A percentile compares a stretch with the other conserved stretches of the same genome.
These are phyloP conservation scores for Diorhabda elongata DNA, from an alignment of 1,140 invertebrate genomes.

Conservation along the genomic window DNA sequence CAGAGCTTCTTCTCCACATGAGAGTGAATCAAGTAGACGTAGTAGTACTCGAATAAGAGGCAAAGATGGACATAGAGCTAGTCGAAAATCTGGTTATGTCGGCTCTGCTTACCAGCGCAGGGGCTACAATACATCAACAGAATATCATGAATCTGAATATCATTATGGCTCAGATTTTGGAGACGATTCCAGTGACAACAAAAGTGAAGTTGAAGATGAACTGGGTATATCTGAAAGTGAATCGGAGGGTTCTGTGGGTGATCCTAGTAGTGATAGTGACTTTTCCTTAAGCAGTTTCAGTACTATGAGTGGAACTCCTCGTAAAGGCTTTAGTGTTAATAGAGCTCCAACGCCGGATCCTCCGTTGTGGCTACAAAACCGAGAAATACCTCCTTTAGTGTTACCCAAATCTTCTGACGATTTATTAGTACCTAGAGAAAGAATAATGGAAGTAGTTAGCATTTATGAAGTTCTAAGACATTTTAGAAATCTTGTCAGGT, in stretches of 20 bases:
- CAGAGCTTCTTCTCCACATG: slow-evolving; percentile 68
- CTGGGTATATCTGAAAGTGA: slow-evolving; percentile 61
- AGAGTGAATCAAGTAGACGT: slow-evolving; percentile 63
- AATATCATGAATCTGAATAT: slow-evolving; percentile 79
- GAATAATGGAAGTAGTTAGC: slow-evolving; percentile 74
- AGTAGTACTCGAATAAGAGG: slow-evolving; percentile 56
- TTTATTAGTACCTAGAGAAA: slow-evolving; percentile 72
- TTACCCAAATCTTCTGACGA: slow-evolving; percentile 89
- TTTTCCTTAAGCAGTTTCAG: slow-evolving; percentile 77
- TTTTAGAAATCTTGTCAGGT: slow-evolving; percentile 81
- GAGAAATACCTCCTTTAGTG: slow-evolving; percentile 69
- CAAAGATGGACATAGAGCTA: slow-evolving; percentile 54
- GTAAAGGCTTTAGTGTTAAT: slow-evolving; percentile 51
- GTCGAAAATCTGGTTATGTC: slow-evolving; percentile 58
- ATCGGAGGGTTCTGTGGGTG: slow-evolving; percentile 61
- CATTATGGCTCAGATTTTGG: slow-evolving; percentile 88
- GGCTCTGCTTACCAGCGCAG: slow-evolving; percentile 57
- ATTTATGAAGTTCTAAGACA: slow-evolving; percentile 93
- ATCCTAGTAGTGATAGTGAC: slow-evolving; percentile 74
- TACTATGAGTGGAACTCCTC: slow-evolving; percentile 61
- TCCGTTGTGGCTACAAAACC: slow-evolving; percentile 79
- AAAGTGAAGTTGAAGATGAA: slow-evolving; percentile 72
- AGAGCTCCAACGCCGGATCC: slow-evolving; percentile 81
- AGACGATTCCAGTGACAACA: slow-evolving; percentile 74
- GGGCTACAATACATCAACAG: slow-evolving; percentile 71